Evolutionary conservation across 2,113 vertebrate genomes (phyloP).

Genomic region (Ranitomeya variabilis): DNA sequence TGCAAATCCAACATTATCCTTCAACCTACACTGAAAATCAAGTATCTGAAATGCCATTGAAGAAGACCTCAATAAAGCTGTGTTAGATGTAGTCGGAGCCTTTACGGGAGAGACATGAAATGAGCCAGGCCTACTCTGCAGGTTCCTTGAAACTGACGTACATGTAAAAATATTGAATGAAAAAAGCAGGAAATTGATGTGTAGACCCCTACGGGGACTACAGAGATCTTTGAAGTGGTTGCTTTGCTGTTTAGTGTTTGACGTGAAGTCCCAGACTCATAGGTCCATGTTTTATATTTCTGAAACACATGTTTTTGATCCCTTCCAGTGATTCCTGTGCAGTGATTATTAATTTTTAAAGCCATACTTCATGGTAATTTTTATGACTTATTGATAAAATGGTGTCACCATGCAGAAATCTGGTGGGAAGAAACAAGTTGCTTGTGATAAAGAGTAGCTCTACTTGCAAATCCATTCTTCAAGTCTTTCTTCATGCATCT

Average conservation of each 20-base stretch:
- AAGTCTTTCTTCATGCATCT: not conserved
- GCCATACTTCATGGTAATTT: not conserved
- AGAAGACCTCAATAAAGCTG: too few relatives aligned
- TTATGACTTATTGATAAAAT: conserved; percentile 42
- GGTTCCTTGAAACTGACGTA: conserved; percentile 4
- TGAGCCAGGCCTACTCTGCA: not conserved
- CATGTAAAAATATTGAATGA: not conserved
- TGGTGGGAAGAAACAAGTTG: not conserved
- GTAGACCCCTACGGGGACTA: not conserved
- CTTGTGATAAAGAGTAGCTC: not conserved
- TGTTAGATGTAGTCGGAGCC: not conserved
- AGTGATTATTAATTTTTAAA: conserved; percentile 44
- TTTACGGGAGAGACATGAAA: conserved; percentile 14
- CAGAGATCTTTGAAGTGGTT: not conserved
- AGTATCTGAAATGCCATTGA: not conserved
- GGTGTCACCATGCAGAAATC: not conserved
- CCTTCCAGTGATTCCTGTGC: not conserved
- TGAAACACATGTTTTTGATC: conserved; percentile 28
- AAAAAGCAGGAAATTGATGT: conserved; percentile 25
- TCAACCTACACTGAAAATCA: not conserved
- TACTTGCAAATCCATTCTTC: not conserved
- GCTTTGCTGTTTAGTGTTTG: conserved; percentile 17
- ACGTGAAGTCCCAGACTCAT: not conserved
- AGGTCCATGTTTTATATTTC: conserved; percentile 32
- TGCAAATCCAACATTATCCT: not conserved